Percentiles rank a stretch among this genome's conserved stretches.
phyloP scores from a whole-genome alignment of 2,888 invertebrate genomes.

The Scelioninae gen. 1 region DNA sequence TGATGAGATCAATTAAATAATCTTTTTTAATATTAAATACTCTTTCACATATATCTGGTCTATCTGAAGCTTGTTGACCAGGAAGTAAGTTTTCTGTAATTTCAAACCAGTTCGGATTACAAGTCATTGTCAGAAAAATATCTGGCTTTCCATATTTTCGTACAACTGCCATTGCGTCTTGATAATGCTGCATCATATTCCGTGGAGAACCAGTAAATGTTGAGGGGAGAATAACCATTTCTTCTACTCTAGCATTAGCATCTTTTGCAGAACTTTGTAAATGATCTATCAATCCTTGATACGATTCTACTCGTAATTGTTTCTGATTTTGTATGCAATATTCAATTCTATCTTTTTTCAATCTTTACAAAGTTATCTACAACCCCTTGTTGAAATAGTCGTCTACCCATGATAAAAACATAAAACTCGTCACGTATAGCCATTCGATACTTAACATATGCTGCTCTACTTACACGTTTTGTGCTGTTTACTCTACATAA shows the following conservation, averaged over 20 bases:
- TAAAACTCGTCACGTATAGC: conserved; percentile 23
- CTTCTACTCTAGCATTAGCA: neutral
- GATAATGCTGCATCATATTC: conserved; percentile 3
- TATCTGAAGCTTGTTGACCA: neutral
- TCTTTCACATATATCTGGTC: conserved; percentile 1
- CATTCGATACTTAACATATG: conserved; percentile 9
- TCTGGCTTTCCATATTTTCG: conserved; percentile 10
- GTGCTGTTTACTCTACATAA: conserved; percentile 11
- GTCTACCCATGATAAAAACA: conserved; percentile 33
- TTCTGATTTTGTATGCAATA: neutral
- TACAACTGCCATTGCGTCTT: neutral
- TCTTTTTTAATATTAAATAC: neutral
- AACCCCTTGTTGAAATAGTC: conserved; percentile 34
- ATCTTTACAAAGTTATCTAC: conserved; percentile 62
- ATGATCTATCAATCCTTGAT: conserved; percentile 4
- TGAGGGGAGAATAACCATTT: neutral
- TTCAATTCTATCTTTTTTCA: conserved; percentile 55
- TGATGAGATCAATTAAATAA: conserved; percentile 2
- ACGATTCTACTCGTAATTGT: conserved; percentile 1
- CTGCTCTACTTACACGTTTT: conserved; percentile 3
- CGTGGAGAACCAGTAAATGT: conserved; percentile 1
- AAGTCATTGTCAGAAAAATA: neutral
- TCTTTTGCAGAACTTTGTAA: neutral
- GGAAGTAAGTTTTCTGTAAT: conserved; percentile 1
- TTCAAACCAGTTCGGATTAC: neutral